Percentiles rank a stretch among this genome's conserved stretches.
Conservation (phyloP, 1,140 invertebrate genomes). For the Orussus abietinus region DNA sequence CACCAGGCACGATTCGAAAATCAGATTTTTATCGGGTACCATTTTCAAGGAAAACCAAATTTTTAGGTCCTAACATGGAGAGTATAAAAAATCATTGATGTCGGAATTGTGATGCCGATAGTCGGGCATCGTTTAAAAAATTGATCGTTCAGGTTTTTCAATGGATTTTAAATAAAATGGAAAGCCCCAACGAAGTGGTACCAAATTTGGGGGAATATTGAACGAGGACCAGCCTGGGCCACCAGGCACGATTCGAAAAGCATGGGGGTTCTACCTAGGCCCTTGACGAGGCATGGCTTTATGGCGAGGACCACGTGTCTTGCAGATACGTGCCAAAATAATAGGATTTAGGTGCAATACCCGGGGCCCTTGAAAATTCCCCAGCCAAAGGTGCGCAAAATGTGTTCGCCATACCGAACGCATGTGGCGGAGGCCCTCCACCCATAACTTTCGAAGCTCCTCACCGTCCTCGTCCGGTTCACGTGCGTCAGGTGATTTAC, state of each 20-base stretch:
- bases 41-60: no score
- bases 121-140: no score
- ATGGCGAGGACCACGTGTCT: slow-evolving; percentile 23
- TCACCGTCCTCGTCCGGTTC: neutral
- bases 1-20: no score
- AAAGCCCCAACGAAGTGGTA: no score
- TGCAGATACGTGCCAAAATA: slow-evolving; percentile 20
- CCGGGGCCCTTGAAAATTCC: slow-evolving; percentile 1
- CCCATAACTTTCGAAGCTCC: neutral
- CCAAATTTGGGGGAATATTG: no score
- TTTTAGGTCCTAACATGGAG: no score
- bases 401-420: slow-evolving; percentile 21
- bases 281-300: slow-evolving; percentile 1
- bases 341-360: slow-evolving; percentile 27
- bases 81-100: no score
- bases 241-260: neutral
- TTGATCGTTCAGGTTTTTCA: no score
- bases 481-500: slow-evolving; percentile 38
- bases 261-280: no score
- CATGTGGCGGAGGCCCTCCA: neutral
- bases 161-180: no score
- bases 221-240: neutral
- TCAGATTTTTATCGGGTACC: no score
- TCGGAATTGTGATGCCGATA: no score
- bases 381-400: neutral